Percentiles rank a stretch among this genome's conserved stretches.
Evolutionary conservation across 35 echinoderm and acorn worm species (phyloP).

Genomic region (Strongylocentrotus purpuratus): DNA sequence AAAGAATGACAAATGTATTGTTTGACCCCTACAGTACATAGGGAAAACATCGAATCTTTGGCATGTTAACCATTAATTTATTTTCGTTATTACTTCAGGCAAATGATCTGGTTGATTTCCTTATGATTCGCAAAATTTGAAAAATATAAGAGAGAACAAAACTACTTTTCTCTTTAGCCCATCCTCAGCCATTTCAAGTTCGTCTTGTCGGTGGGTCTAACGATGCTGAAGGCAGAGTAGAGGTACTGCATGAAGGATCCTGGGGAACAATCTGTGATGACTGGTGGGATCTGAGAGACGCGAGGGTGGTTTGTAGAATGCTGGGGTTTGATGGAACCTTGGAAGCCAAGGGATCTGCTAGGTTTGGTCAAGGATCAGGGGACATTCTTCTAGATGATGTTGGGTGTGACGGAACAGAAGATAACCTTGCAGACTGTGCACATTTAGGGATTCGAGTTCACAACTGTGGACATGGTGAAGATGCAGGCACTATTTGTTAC

Average conservation of each 20-base stretch:
- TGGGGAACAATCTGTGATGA: background rate
- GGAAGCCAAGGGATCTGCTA: background rate
- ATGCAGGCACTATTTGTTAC: constrained; percentile 39
- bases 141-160: background rate
- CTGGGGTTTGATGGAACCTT: background rate
- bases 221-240: background rate
- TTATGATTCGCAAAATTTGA: no score
- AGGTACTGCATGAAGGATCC: background rate
- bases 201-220: background rate
- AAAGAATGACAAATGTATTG: no score
- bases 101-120: no score
- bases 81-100: background rate
- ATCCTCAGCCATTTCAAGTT: background rate
- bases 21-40: no score
- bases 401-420: background rate
- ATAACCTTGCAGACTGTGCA: background rate
- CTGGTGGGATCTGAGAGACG: background rate
- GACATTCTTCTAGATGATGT: background rate
- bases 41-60: no score
- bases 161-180: no score
- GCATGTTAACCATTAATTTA: background rate
- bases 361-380: background rate
- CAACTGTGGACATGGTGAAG: constrained; percentile 14
- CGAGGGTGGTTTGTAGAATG: background rate
- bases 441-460: background rate